Percentiles rank a stretch among this genome's conserved stretches.
Evolutionary conservation across 2,113 vertebrate genomes (phyloP).

Genomic region (Takifugu bimaculatus): DNA sequence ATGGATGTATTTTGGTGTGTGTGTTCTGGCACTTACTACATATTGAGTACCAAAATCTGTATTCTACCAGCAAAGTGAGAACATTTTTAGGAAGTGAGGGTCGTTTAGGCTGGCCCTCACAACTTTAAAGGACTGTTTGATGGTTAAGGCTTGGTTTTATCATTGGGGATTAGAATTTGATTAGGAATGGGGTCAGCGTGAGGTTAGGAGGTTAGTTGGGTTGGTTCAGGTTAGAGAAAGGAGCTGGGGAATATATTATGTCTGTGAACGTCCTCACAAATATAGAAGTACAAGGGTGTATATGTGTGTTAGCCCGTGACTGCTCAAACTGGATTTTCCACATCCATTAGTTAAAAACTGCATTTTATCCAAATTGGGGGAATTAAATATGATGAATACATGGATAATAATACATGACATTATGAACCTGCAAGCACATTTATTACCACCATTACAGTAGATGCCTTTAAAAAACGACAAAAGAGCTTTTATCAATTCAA

Average conservation of each 20-base stretch:
- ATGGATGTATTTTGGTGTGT: background rate
- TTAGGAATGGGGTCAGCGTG: too few species aligned
- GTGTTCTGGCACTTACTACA: background rate
- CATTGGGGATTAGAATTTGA: too few species aligned
- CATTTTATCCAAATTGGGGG: constrained; percentile 35
- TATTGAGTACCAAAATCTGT: too few species aligned
- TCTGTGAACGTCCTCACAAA: too few species aligned
- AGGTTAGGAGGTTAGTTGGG: too few species aligned
- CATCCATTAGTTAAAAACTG: constrained; percentile 42
- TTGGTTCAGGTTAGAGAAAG: too few species aligned
- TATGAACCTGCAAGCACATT: constrained; percentile 17
- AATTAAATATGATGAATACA: constrained; percentile 39
- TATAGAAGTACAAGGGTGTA: background rate
- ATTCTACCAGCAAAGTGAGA: too few species aligned
- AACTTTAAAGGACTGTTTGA: too few species aligned
- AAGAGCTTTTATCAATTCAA: constrained; percentile 3
- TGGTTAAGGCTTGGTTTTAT: too few species aligned
- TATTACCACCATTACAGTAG: constrained; percentile 13
- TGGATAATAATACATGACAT: constrained; percentile 12
- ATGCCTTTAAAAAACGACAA: background rate
- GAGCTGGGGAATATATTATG: too few species aligned
- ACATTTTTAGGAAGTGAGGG: too few species aligned
- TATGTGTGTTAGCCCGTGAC: constrained; percentile 16
- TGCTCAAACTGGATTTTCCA: constrained; percentile 50
- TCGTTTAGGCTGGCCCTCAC: too few species aligned